Base-by-base conservation (phyloP, 1,140 invertebrate genomes). In the Helicoverpa zea region DNA sequence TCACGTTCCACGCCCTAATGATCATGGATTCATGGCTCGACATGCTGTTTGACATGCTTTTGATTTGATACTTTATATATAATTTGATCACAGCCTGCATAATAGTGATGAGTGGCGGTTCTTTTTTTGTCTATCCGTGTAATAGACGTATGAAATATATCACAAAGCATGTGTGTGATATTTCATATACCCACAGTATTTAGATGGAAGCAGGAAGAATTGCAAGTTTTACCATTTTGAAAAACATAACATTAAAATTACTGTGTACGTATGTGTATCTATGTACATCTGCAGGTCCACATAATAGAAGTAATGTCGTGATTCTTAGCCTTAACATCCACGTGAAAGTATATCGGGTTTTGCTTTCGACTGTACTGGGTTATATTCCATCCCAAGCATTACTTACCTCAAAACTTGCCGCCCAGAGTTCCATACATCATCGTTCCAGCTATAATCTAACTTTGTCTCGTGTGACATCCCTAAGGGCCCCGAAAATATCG, bases 401-500 rank as follows among this genome's bases (percentile, higher is more conserved):
- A 68, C 43, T 68, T 68, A 68, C 64, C 64, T 49, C 64, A 68
- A 49, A 68, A 68, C 64, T 68, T 68, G 63, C 47, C 63, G 35
- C 35, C 63, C 13, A 23, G 43, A 73, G 70, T 58, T 56, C 47
- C 70, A 73, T 56, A 58, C 70, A 35, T 56, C 70, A 56, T 56
- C 54, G 52, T 58, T 56, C 52, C 51, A 73, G 70, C 29, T 58
- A 73, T 30, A 73, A 56, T 73, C 70, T 73, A 73, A 73, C 52
- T 73, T 73, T 58, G 70, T 56, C 18, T 73, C 52, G 54, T 58
- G 16, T 58, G 52, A 61, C 51, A 75, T 61, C 58, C 58, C 73
- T 51, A 47, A 75, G 58, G 58, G 56, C 58, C 47, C 58, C 73
- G 73, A 75, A 75, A 56, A 75, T 75, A 61, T 75, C 14, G 35